Conservation (phyloP, 2,888 invertebrate species). For the Dioctria rufipes region DNA sequence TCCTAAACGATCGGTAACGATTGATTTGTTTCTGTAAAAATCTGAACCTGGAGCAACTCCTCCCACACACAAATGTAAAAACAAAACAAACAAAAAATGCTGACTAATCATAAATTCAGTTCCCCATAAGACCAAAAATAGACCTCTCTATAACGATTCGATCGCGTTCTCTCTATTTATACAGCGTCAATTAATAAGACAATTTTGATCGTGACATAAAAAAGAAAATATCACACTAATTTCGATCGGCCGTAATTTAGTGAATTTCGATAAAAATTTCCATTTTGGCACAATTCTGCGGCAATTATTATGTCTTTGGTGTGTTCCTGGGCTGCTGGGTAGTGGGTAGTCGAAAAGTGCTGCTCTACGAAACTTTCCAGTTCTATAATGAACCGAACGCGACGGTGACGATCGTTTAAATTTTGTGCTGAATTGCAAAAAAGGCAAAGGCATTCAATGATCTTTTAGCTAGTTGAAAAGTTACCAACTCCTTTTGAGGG, state of each 20-base stretch:
- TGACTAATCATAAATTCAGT: conserved; percentile 1
- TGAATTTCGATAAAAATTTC: conserved; percentile 16
- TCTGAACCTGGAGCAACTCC: neutral
- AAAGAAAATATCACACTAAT: neutral
- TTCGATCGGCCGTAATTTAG: neutral
- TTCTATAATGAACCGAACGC: neutral
- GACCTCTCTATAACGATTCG: neutral
- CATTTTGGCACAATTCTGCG: neutral
- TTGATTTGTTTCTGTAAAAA: conserved; percentile 8
- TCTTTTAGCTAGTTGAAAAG: neutral
- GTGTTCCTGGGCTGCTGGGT: neutral
- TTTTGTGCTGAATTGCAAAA: neutral
- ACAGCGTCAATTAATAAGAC: neutral
- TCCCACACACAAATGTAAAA: neutral
- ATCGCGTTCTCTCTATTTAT: no score
- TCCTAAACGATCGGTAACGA: neutral
- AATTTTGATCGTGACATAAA: neutral
- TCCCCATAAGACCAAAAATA: neutral
- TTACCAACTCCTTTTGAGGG: neutral
- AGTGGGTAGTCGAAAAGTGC: neutral
- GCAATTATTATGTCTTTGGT: neutral
- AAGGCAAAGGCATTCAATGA: conserved; percentile 5
- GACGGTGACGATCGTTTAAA: neutral
- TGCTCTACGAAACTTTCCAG: neutral
- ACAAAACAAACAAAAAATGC: no score